Evolutionary conservation across 2,113 vertebrate species (phyloP).

Genomic region (Galemys pyrenaicus): DNA sequence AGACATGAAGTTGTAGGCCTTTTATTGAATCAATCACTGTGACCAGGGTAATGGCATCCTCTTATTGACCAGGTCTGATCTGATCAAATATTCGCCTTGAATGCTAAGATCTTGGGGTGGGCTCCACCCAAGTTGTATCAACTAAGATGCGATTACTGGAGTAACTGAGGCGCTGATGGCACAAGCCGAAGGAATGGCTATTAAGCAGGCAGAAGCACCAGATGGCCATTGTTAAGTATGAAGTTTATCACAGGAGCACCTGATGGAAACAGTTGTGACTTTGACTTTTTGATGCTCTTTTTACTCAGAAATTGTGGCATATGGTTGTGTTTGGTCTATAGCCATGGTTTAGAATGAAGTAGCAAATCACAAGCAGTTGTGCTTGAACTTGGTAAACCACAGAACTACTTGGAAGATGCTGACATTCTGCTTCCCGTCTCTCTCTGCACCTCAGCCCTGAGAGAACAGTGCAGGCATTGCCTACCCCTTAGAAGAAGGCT

Average conservation of each 20-base stretch:
- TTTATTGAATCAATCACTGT: neutral
- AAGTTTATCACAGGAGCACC: neutral
- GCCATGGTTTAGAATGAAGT: neutral
- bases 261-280: neutral
- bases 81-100: neutral
- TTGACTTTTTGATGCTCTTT: neutral
- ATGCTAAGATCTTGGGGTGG: neutral
- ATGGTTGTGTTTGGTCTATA: constrained; percentile 43
- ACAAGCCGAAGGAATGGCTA: neutral
- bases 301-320: neutral
- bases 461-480: neutral
- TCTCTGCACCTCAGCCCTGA: neutral
- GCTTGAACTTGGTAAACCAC: constrained; percentile 17
- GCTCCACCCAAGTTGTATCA: neutral
- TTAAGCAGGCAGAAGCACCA: neutral
- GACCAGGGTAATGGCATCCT: neutral
- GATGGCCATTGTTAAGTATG: neutral
- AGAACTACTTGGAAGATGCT: neutral
- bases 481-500: neutral
- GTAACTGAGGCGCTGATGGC: neutral
- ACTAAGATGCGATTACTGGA: neutral
- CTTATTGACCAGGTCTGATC: neutral
- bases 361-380: constrained; percentile 35
- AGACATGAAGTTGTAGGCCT: neutral
- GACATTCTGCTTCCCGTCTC: constrained; percentile 2